phyloP scores from a whole-genome alignment of 2,113 vertebrate species.

The Seriola rivoliana region DNA sequence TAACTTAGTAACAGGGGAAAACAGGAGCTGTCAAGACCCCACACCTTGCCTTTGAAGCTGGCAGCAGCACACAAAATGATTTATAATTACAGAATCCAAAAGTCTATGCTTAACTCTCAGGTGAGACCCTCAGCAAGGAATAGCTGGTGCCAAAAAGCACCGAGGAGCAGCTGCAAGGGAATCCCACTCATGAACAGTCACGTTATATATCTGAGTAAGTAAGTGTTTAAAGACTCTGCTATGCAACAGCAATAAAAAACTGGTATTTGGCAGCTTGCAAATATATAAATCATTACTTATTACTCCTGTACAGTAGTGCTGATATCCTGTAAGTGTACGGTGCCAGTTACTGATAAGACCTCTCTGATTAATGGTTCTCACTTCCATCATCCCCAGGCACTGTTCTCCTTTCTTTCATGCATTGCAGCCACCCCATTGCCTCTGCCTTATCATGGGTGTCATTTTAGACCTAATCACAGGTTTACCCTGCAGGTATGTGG shows the following conservation, averaged over 20 bases:
- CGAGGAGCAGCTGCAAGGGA: constrained; percentile 37
- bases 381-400: constrained; percentile 20
- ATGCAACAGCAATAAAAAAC: constrained; percentile 3
- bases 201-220: not conserved
- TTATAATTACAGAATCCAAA: constrained; percentile 54
- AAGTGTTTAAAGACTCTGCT: constrained; percentile 2
- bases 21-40: constrained; percentile 34
- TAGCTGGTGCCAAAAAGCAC: constrained; percentile 8
- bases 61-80: constrained; percentile 27
- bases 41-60: constrained; percentile 53
- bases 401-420: constrained; percentile 7
- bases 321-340: constrained; percentile 11
- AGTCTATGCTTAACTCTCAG: constrained; percentile 48
- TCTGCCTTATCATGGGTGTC: constrained; percentile 51
- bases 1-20: constrained; percentile 4
- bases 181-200: constrained; percentile 30
- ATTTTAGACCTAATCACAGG: constrained; percentile 70
- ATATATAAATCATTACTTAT: constrained; percentile 10
- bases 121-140: constrained; percentile 21
- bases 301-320: not conserved
- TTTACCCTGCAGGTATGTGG: constrained; percentile 76
- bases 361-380: constrained; percentile 41
- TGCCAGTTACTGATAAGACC: constrained; percentile 28
- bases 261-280: not conserved
- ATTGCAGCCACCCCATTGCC: constrained; percentile 25